Base-by-base conservation (phyloP, 2,797 vertebrate species). In the Astyanax mexicanus region DNA sequence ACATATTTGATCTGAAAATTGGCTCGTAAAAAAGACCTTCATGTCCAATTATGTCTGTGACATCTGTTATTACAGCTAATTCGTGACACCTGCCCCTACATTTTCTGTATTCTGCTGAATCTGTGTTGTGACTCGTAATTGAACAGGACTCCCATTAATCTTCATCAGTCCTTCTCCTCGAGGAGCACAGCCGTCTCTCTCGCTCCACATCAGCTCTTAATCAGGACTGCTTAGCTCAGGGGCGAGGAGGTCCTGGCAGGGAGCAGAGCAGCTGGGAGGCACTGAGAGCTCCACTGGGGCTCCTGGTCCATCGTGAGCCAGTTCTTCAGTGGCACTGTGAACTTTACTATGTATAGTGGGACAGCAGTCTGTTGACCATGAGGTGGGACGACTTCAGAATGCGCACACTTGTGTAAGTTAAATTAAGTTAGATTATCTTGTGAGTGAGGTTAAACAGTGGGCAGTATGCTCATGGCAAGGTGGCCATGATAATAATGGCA, bases 81-180 rank as follows among this genome's bases (percentile, higher is more conserved):
- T 78, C 74, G 68, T 69, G 80, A 72, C 77, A 81, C 55, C 72
- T 82, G 83, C 67, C 78, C 67, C 72, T 71, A 69, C 61, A 60
- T 83, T 79, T 83, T 80, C 38, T 51, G 69, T 72, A 62, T 54
- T 44, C 77, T 58, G 69, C 80, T 45, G 67, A 72, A 71, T 76
- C 78, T 17, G 62, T 72, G 73, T 70, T 75, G 76, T 68, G 80
- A 78, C 86, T 81, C 81, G 64, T 84, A 86, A 87, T 83, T 88
- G 84, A 89, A 89, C 76, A 60, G 71, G 69, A 61, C 83, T 62
- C 6, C 84, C 85, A 86, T 92, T 92, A 90, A 91, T 93, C 88
- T 92, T 81, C 81, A 88, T 91, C 85, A 83, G 68, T 83, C 67
- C 75, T 72, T 81, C 40, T 78, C 69, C 68, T 71, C 19, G 44